phyloP scores from a whole-genome alignment of 2,113 vertebrate species.

The Tragelaphus buxtoni region DNA sequence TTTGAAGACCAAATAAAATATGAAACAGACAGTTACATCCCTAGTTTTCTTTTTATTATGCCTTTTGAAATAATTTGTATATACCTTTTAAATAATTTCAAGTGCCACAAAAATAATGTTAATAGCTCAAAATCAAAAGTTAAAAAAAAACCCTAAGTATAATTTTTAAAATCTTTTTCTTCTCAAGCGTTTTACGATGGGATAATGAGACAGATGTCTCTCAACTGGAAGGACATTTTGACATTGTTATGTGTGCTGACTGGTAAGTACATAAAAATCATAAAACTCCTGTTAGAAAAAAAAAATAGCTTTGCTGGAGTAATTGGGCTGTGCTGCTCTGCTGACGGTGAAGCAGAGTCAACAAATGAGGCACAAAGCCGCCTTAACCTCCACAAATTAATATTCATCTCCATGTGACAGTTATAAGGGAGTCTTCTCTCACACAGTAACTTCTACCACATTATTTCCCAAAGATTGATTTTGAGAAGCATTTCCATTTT shows the following conservation, averaged over 20 bases:
- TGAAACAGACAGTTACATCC: constrained; percentile 41
- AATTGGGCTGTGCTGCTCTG: constrained; percentile 82
- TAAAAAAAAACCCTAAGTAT: constrained; percentile 73
- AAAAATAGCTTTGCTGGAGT: constrained; percentile 82
- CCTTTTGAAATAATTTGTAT: constrained; percentile 71
- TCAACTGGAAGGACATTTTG: constrained; percentile 96
- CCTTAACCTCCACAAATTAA: constrained; percentile 89
- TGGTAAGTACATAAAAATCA: constrained; percentile 94
- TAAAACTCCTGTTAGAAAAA: constrained; percentile 80
- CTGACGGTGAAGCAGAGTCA: constrained; percentile 86
- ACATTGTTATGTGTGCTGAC: constrained; percentile 99
- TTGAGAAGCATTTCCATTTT: constrained; percentile 97
- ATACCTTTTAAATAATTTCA: constrained; percentile 68
- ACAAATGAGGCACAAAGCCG: constrained; percentile 89
- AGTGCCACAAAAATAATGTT: constrained; percentile 74
- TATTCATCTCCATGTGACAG: constrained; percentile 92
- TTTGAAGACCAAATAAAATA: constrained; percentile 67
- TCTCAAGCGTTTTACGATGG: constrained; percentile 95
- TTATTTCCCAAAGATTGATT: constrained; percentile 94
- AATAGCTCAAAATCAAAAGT: constrained; percentile 78
- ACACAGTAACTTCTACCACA: constrained; percentile 90
- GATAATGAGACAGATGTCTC: constrained; percentile 96
- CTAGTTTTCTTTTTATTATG: constrained; percentile 39
- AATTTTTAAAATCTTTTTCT: constrained; percentile 80
- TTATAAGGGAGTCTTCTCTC: constrained; percentile 91